Conservation (phyloP, 2,797 vertebrate genomes). For the Salmo trutta region DNA sequence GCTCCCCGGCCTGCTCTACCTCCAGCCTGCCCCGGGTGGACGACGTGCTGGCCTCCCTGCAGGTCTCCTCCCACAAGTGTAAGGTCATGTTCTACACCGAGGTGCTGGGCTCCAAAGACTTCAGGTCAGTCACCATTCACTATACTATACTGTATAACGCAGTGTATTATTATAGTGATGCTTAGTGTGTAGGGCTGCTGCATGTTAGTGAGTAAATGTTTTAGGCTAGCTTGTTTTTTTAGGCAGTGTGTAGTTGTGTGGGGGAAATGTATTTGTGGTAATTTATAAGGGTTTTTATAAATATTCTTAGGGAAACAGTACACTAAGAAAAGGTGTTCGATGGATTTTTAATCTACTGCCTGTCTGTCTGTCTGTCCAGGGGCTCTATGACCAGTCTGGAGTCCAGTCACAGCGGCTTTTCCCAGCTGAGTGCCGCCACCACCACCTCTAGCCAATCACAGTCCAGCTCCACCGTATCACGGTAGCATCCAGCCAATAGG, state of each 20-base stretch:
- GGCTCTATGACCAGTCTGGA: constrained; percentile 96
- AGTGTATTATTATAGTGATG: not conserved
- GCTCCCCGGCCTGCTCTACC: constrained; percentile 81
- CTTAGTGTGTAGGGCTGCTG: not conserved
- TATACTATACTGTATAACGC: not conserved
- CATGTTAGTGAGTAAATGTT: not conserved
- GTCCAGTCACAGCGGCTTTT: constrained; percentile 95
- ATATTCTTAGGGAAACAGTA: not conserved
- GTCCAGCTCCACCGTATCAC: constrained; percentile 88
- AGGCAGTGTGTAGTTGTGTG: not conserved
- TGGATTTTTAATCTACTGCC: not conserved
- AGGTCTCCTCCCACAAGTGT: constrained; percentile 96
- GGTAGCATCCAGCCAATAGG: constrained; percentile 73
- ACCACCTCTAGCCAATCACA: constrained; percentile 90
- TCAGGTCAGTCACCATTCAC: constrained; percentile 79
- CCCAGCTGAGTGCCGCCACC: constrained; percentile 91
- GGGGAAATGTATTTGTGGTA: not conserved
- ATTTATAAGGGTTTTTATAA: not conserved
- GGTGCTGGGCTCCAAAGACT: constrained; percentile 91
- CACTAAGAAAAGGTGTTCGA: not conserved
- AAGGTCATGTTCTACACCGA: constrained; percentile 98
- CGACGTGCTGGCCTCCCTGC: constrained; percentile 91
- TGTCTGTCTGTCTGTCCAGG: constrained; percentile 60
- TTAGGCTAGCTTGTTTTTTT: not conserved
- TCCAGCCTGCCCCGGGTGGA: constrained; percentile 92